Percentiles rank a stretch among this genome's conserved stretches.
These are phyloP conservation scores for Coregonus clupeaformis DNA, from an alignment of 2,113 vertebrate genomes.

Conservation along the genomic window DNA sequence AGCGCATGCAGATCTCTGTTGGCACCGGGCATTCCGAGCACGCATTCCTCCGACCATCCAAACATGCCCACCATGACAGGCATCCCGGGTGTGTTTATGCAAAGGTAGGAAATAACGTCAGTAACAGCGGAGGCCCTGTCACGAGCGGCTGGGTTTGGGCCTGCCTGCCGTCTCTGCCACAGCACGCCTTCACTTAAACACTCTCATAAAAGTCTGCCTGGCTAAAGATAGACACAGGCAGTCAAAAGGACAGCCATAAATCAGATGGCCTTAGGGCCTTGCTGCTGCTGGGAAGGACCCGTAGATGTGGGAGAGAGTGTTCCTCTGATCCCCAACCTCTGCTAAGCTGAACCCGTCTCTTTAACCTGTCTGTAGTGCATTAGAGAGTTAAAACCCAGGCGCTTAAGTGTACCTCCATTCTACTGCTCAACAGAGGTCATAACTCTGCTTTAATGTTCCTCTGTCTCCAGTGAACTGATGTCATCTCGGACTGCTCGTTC, in stretches of 20 bases:
- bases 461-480: background rate
- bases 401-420: constrained; percentile 4
- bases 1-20: constrained; percentile 45
- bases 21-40: constrained; percentile 12
- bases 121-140: constrained; percentile 7
- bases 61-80: constrained; percentile 13
- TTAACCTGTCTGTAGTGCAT: background rate
- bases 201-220: constrained; percentile 56
- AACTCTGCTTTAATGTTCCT: constrained; percentile 11
- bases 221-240: constrained; percentile 68
- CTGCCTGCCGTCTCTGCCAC: constrained; percentile 34
- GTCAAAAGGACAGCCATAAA: constrained; percentile 55
- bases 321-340: constrained; percentile 18
- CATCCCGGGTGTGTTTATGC: constrained; percentile 35
- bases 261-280: constrained; percentile 41
- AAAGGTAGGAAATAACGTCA: constrained; percentile 11
- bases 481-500: too few relatives aligned
- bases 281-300: constrained; percentile 33
- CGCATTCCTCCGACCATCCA: constrained; percentile 10
- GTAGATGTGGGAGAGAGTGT: constrained; percentile 31
- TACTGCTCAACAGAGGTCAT: background rate
- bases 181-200: constrained; percentile 38
- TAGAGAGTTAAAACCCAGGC: background rate
- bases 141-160: constrained; percentile 35
- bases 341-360: background rate